A percentile compares a stretch with the other conserved stretches of the same genome.
Conservation (phyloP, 2,113 vertebrate species). For the Peromyscus maniculatus region DNA sequence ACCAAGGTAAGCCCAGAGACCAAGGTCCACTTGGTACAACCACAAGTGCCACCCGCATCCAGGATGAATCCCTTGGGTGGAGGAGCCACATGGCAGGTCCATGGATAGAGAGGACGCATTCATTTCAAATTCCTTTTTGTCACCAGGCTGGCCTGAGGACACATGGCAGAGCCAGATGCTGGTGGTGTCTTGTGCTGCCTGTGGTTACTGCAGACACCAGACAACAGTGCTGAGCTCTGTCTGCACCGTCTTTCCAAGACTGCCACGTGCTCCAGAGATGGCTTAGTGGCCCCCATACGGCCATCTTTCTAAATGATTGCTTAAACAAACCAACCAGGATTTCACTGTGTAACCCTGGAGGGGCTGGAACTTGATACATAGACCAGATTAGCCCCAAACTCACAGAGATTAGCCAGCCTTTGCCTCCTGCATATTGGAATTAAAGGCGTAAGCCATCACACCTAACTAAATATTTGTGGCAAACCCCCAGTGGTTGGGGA, state of each 20-base stretch:
- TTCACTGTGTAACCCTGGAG: background rate
- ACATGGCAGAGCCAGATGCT: background rate
- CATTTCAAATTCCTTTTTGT: background rate
- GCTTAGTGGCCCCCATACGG: background rate
- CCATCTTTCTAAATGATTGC: background rate
- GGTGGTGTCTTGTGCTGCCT: background rate
- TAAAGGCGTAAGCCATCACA: background rate
- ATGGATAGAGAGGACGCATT: background rate
- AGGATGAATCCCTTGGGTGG: background rate
- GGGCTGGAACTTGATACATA: background rate
- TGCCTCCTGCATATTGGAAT: background rate
- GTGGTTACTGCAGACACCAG: background rate
- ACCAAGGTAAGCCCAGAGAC: background rate
- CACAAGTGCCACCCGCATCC: background rate
- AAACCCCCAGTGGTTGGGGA: background rate
- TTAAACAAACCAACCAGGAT: background rate
- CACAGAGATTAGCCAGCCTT: background rate
- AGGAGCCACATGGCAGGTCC: background rate
- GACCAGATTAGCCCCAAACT: background rate
- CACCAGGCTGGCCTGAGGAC: background rate
- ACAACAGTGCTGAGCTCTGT: background rate
- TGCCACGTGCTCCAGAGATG: background rate
- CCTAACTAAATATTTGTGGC: background rate
- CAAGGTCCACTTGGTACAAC: background rate
- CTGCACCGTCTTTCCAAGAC: background rate